Base-by-base conservation (phyloP, 2,113 vertebrate genomes). In the Cynopterus brachyotis region DNA sequence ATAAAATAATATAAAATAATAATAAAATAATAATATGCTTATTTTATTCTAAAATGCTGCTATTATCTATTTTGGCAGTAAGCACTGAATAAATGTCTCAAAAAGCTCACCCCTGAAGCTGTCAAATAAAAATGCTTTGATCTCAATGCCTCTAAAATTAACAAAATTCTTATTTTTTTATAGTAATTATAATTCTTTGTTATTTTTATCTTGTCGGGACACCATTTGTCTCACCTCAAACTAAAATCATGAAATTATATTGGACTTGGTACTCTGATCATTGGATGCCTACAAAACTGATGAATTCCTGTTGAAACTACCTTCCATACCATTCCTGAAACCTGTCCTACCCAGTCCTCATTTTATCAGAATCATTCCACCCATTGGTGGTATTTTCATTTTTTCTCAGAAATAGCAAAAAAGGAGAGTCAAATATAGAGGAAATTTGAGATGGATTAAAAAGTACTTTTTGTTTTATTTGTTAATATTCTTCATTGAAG, bases 351-450 rank as follows among this genome's bases (percentile, higher is more conserved):
- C 73, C 0, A 0, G 91, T 97, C 92, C 78, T 98, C 87, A 79
- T 73, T 95, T 93, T 62, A 11, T 75, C 8, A 88, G 24, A 84
- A 95, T 67, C n/a, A 62, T 91, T 5, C 62, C 67, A 97, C 19
- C 6, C 45, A 93, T 60, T 95, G 15, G 16, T 24, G 11, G 96
- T 67, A 92, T 93, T 97, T 90, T 96, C 85, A 95, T 97, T 86
- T 88, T 88, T 91, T 91, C 67, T 96, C 57, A 89, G 70, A 24
- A 98, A 89, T 75, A 79, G 15, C 55, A 69, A 76, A 67, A 75
- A 96, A 93, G 45, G 92, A 2, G 8, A 75, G 86, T 92, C 81
- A 89, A 26, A 82, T 10, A 62, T 6, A 75, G 10, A 92, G 26
- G 17, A 92, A 81, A 82, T 35, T 87, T 67, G 30, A 95, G 47